phyloP scores from a whole-genome alignment of 1,140 invertebrate genomes.

The Rhyacophila brunnea region DNA sequence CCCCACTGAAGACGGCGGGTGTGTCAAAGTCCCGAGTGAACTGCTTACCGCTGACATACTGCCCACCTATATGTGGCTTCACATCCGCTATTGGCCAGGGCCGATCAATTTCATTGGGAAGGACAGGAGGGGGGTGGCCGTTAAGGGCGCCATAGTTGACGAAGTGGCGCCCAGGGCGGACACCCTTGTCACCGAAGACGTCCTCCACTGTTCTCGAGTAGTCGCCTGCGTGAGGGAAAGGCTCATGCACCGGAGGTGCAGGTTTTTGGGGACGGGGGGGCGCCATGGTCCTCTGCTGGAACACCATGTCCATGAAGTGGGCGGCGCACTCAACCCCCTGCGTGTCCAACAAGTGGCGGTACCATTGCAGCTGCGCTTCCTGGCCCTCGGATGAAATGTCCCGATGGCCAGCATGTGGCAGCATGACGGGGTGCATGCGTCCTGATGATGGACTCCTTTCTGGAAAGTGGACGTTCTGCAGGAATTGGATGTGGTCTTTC shows the following conservation, averaged over 20 bases:
- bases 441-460: constrained; percentile 42
- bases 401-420: constrained; percentile 36
- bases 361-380: constrained; percentile 42
- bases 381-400: constrained; percentile 32
- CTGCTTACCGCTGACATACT: constrained; percentile 28
- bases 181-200: constrained; percentile 25
- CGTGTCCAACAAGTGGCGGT: constrained; percentile 46
- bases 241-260: constrained; percentile 12
- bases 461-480: constrained; percentile 56
- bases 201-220: constrained; percentile 20
- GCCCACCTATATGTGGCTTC: constrained; percentile 18
- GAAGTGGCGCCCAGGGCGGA: constrained; percentile 24
- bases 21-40: constrained; percentile 27
- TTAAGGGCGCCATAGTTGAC: constrained; percentile 29
- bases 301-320: constrained; percentile 42
- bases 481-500: constrained; percentile 52
- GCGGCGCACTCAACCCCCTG: constrained; percentile 42
- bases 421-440: constrained; percentile 42
- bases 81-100: constrained; percentile 19
- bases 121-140: constrained; percentile 17
- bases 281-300: constrained; percentile 22
- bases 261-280: constrained; percentile 13
- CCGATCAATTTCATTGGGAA: constrained; percentile 18
- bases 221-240: constrained; percentile 18
- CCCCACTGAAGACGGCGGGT: constrained; percentile 25